Percentiles rank a stretch among this genome's conserved stretches.
phyloP scores from a whole-genome alignment of 2,888 invertebrate genomes.

The Pegoplata infirma region DNA sequence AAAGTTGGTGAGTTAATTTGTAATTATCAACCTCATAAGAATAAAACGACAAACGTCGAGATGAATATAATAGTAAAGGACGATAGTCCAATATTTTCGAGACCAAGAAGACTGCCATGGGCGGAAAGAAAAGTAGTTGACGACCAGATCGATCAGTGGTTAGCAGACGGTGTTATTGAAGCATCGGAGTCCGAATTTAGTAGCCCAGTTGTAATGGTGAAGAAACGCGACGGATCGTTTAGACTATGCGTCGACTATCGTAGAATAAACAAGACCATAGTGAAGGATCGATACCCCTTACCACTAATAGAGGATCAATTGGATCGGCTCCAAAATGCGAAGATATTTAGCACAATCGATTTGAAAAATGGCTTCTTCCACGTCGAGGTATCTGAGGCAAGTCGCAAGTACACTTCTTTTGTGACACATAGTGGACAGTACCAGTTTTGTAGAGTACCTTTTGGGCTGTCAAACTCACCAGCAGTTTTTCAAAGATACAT shows the following conservation, averaged over 20 bases:
- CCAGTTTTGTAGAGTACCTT: too few species aligned
- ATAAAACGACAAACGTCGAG: too few species aligned
- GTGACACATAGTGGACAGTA: too few species aligned
- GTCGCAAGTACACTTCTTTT: too few species aligned
- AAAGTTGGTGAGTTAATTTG: too few species aligned
- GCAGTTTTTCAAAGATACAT: too few species aligned
- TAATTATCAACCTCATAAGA: too few species aligned
- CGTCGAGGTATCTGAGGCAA: slow-evolving; percentile 48
- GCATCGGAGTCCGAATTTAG: slow-evolving; percentile 54
- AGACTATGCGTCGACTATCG: slow-evolving; percentile 67
- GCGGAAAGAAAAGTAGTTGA: slow-evolving; percentile 33
- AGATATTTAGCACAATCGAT: slow-evolving; percentile 61
- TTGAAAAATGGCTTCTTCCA: slow-evolving; percentile 64
- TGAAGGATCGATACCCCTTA: slow-evolving; percentile 63
- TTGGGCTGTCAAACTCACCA: too few species aligned
- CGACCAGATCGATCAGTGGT: slow-evolving; percentile 54
- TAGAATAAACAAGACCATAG: slow-evolving; percentile 45
- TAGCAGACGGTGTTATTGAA: slow-evolving; percentile 49
- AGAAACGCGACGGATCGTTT: slow-evolving; percentile 52
- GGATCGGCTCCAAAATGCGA: slow-evolving; percentile 53
- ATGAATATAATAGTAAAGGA: too few species aligned
- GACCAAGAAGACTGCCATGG: not conserved
- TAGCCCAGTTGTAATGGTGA: slow-evolving; percentile 43
- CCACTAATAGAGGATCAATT: slow-evolving; percentile 62
- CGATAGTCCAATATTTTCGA: too few species aligned